Evolutionary conservation across 2,113 vertebrate genomes (phyloP).

Genomic region (Percina caprodes): DNA sequence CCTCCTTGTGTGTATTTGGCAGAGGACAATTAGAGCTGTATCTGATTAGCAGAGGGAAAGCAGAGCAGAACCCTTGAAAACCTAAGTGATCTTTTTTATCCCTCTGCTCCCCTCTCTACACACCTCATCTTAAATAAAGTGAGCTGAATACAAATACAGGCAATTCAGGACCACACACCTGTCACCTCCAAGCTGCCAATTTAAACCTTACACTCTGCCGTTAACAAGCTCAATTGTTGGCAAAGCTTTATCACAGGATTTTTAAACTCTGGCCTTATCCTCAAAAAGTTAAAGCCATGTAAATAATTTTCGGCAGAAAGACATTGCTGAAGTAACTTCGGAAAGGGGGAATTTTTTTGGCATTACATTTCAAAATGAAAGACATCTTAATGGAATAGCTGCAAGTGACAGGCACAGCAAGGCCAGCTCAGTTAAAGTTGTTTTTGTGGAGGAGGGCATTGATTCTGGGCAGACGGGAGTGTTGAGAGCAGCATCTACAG

Average conservation of each 20-base stretch:
- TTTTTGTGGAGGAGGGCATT: slow-evolving; percentile 44
- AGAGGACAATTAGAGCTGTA: slow-evolving; percentile 60
- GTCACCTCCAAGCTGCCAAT: slow-evolving; percentile 75
- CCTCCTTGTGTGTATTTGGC: slow-evolving; percentile 51
- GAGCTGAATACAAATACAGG: slow-evolving; percentile 78
- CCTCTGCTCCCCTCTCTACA: slow-evolving; percentile 33
- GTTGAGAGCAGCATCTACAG: slow-evolving; percentile 49
- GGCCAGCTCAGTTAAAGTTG: slow-evolving; percentile 39
- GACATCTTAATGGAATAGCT: slow-evolving; percentile 41
- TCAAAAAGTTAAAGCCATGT: slow-evolving; percentile 34
- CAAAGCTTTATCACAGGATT: slow-evolving; percentile 52
- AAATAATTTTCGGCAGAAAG: slow-evolving; percentile 8
- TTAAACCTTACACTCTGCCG: slow-evolving; percentile 56
- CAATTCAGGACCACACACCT: slow-evolving; percentile 74
- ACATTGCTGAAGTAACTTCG: slow-evolving; percentile 29
- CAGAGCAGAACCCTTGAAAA: slow-evolving; percentile 71
- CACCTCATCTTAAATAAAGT: slow-evolving; percentile 69
- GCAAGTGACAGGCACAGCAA: slow-evolving; percentile 31
- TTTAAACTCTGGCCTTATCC: slow-evolving; percentile 59
- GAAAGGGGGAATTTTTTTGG: slow-evolving; percentile 24
- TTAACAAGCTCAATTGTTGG: slow-evolving; percentile 69
- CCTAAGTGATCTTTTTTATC: slow-evolving; percentile 77
- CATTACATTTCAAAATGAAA: slow-evolving; percentile 54
- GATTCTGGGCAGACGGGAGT: slow-evolving; percentile 42
- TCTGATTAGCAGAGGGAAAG: slow-evolving; percentile 72